A percentile compares a stretch with the other conserved stretches of the same genome.
Conservation (phyloP, 2,888 invertebrate genomes). For the Portevinia maculata region DNA sequence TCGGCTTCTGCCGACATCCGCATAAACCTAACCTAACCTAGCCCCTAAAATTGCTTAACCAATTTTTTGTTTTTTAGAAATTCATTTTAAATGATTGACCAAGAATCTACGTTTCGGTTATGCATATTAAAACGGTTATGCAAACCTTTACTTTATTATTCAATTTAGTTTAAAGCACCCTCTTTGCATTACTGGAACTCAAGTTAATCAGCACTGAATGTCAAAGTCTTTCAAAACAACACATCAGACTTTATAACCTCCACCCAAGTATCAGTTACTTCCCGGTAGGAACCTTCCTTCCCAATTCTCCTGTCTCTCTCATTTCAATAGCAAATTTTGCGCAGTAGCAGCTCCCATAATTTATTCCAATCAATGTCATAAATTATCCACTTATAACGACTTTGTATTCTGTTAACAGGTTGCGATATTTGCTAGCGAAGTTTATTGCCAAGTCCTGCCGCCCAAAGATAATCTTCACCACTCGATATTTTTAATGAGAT, state of each 20-base stretch:
- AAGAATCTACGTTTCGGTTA: no score
- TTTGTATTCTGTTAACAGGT: conserved; percentile 24
- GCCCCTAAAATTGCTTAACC: no score
- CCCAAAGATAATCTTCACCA: neutral
- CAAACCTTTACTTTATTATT: no score
- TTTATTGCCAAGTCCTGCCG: conserved; percentile 1
- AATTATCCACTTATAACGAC: conserved; percentile 26
- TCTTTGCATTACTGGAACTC: no score
- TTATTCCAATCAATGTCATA: conserved; percentile 15
- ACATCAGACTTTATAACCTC: neutral
- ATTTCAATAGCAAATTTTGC: conserved; percentile 3
- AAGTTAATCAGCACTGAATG: no score
- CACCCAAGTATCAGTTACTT: neutral
- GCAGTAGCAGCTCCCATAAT: conserved; percentile 19
- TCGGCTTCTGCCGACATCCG: no score
- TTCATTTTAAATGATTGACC: no score
- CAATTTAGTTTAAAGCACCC: no score
- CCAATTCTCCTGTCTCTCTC: neutral
- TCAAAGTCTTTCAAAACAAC: no score
- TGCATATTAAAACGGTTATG: no score
- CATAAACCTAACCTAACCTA: no score
- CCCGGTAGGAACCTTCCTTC: neutral
- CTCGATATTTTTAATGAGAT: conserved; percentile 31
- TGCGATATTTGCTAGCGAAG: neutral
- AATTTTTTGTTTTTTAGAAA: no score